Evolutionary conservation across 2,113 vertebrate genomes (phyloP), one percentile per base, ranked within the genome.

Genomic region (Eudorcas thomsonii): DNA sequence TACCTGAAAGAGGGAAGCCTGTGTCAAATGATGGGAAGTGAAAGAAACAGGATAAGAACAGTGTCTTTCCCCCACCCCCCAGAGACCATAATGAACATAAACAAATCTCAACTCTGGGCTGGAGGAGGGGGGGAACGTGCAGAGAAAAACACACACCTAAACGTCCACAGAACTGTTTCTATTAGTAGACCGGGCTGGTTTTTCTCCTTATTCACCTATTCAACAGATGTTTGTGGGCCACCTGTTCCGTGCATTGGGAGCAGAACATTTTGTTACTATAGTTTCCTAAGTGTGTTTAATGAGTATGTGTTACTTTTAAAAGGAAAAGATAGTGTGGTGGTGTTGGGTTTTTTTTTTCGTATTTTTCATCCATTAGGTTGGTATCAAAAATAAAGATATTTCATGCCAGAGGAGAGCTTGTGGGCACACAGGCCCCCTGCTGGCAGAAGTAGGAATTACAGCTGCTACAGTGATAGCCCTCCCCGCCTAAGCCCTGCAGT

Each of bases 131-230:
- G 71, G 36, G 71, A 8, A 45, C 8, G 45, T 45, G 45, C 43
- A 0, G 50, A 82, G 81, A 36, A 43, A 89, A 89, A 59, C 78
- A 43, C 5, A 2, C 89, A 23, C 43, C 45, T 6, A 9, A 12
- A 28, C 0, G 50, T 23, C 3, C 48, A 19, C 89, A 30, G 52
- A 9, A 5, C 15, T n/a, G 57, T 8, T 26, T 15, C 93, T 1
- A 21, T 2, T 12, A 57, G 5, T 2, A 21, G 77, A 5, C 83
- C 8, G 0, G 2, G 15, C 30, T 6, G 0, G 45, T 43, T 57
- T 57, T 19, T 6, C 19, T 3, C 52, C 25, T 9, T 43, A 1
- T 52, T 93, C 16, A 7, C 7, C 67, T 30, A 62, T 4, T 48
- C 62, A 17, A 8, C 21, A 55, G 60, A 80, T 50, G 45, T 12